Conservation (phyloP, 64 coral and sea anemone species). For the Pachyseris speciosa region DNA sequence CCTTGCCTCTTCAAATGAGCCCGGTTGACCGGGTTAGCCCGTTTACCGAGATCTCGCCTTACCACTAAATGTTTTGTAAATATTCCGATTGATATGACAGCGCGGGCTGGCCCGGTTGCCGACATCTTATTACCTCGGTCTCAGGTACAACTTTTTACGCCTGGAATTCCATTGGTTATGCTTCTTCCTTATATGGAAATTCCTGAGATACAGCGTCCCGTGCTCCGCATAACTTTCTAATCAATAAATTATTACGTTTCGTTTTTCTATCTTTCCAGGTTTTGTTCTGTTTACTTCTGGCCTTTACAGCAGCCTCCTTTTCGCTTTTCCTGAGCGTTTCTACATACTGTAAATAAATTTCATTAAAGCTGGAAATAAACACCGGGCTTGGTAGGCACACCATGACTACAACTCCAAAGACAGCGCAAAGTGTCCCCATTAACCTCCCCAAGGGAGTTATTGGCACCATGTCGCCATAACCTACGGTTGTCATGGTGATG, state of each 20-base stretch:
- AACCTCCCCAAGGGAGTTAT: constrained; percentile 59
- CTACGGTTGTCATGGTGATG: constrained; percentile 93
- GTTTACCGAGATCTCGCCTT: too few relatives aligned
- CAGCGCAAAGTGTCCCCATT: constrained; percentile 80
- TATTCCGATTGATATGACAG: too few relatives aligned
- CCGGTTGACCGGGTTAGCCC: too few relatives aligned
- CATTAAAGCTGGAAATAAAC: constrained; percentile 84
- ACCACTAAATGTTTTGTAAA: too few relatives aligned
- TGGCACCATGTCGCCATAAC: constrained; percentile 82
- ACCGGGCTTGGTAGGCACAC: constrained; percentile 87
- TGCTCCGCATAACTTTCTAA: background rate
- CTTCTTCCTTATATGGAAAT: background rate
- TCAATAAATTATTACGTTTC: background rate
- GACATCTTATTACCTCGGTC: too few relatives aligned
- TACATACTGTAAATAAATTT: constrained; percentile 62
- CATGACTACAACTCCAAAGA: constrained; percentile 75
- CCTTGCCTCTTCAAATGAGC: too few relatives aligned
- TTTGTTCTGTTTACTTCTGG: background rate
- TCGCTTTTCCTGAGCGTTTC: background rate
- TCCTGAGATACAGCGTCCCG: background rate
- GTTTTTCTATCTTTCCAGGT: background rate
- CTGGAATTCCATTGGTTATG: too few relatives aligned
- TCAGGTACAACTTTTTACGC: too few relatives aligned
- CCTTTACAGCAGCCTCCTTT: background rate
- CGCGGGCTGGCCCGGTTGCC: too few relatives aligned